These are phyloP conservation scores for Platycheirus rosarum DNA, from an alignment of 2,888 invertebrate genomes.

Conservation along the genomic window DNA sequence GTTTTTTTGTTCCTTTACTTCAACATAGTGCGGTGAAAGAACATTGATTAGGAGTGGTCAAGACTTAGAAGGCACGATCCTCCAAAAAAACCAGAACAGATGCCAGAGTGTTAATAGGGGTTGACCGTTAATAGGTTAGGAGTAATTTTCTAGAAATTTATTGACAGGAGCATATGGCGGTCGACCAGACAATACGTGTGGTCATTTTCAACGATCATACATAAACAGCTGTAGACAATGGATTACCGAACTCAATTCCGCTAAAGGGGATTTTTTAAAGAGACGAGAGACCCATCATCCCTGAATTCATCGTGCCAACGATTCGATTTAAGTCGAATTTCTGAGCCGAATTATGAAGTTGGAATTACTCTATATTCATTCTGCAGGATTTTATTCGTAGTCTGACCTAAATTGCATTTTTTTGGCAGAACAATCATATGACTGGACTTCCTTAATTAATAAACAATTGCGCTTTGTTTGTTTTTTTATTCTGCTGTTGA, in stretches of 20 bases:
- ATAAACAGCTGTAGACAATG: too few relatives aligned
- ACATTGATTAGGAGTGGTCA: conserved; percentile 59
- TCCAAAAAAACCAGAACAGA: conserved; percentile 54
- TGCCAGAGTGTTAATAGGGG: conserved; percentile 56
- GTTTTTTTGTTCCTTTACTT: conserved; percentile 9
- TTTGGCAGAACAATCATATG: neutral
- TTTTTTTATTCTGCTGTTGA: too few relatives aligned
- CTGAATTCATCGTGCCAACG: too few relatives aligned
- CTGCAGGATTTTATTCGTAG: neutral
- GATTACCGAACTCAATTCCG: too few relatives aligned
- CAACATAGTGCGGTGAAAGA: conserved; percentile 6
- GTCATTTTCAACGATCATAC: too few relatives aligned
- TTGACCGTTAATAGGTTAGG: conserved; percentile 37
- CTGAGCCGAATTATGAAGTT: too few relatives aligned
- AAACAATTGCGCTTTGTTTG: neutral
- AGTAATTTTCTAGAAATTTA: conserved; percentile 57
- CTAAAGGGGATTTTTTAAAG: too few relatives aligned
- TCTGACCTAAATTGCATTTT: neutral
- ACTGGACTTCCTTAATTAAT: neutral
- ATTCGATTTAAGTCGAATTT: too few relatives aligned
- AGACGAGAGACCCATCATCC: too few relatives aligned
- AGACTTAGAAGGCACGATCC: conserved; percentile 10
- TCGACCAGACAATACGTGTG: conserved; percentile 30
- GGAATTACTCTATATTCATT: too few relatives aligned
- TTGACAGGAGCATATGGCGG: conserved; percentile 56